These are phyloP conservation scores for Parelbella ahira DNA, from an alignment of 2,888 invertebrate species.

Conservation along the genomic window DNA sequence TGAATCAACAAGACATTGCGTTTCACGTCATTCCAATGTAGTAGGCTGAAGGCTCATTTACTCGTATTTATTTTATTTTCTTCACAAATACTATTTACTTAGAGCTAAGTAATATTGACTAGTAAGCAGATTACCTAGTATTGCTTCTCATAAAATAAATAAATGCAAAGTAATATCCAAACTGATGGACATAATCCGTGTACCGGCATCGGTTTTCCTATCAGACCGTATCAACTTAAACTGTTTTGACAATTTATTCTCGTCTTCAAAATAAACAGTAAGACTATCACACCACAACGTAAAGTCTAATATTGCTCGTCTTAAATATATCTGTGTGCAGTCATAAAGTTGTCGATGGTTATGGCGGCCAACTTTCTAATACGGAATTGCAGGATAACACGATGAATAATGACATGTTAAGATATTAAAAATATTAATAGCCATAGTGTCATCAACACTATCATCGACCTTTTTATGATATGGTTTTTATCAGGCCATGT, in stretches of 20 bases:
- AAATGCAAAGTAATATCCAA: constrained; percentile 12
- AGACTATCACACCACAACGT: constrained; percentile 16
- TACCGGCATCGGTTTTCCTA: constrained; percentile 41
- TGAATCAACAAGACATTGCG: no score
- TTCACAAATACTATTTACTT: no score
- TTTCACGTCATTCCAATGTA: no score
- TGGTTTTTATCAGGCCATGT: no score
- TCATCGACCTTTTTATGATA: no score
- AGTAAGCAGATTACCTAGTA: constrained; percentile 1
- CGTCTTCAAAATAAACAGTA: constrained; percentile 3
- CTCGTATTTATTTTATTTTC: no score
- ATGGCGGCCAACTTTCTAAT: constrained; percentile 11
- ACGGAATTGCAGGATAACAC: constrained; percentile 12
- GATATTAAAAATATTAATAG: no score
- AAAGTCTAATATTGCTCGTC: constrained; percentile 27
- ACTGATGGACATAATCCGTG: constrained; percentile 24
- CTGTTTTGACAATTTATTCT: constrained; percentile 29
- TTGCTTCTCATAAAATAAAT: constrained; percentile 8
- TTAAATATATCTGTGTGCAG: constrained; percentile 22
- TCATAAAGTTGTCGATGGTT: constrained; percentile 27
- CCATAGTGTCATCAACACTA: no score
- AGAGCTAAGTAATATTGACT: no score
- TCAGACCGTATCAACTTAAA: constrained; percentile 47
- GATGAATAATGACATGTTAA: no score
- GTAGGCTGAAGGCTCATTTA: no score